Conservation (phyloP, 2,797 vertebrate species). For the Sardinella longiceps region DNA sequence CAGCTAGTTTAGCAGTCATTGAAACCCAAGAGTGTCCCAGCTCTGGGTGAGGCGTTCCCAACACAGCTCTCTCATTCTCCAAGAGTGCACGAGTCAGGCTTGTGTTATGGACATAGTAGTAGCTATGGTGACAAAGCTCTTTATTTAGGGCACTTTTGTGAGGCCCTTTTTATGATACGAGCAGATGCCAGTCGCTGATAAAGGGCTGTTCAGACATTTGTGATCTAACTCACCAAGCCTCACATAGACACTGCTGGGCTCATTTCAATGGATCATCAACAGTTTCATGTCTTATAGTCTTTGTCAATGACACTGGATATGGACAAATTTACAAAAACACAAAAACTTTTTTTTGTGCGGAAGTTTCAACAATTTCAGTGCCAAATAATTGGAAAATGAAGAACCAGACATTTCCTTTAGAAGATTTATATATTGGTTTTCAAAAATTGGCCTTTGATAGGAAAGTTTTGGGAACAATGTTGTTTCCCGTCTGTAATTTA, state of each 20-base stretch:
- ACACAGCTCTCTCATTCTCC: conserved; percentile 33
- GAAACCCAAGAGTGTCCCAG: not conserved
- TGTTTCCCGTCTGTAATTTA: not conserved
- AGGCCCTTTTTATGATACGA: not conserved
- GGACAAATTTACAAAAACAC: too few relatives aligned
- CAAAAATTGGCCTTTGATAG: not conserved
- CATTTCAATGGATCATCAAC: not conserved
- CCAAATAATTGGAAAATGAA: conserved; percentile 17
- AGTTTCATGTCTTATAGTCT: not conserved
- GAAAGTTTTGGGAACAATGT: not conserved
- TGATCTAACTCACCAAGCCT: not conserved
- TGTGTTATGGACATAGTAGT: conserved; percentile 47
- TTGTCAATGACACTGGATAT: not conserved
- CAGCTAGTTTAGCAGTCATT: not conserved
- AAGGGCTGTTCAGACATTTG: not conserved
- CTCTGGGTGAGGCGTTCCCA: not conserved
- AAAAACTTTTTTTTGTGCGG: not conserved
- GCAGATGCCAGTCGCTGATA: conserved; percentile 4
- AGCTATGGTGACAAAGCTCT: conserved; percentile 51
- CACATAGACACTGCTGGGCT: not conserved
- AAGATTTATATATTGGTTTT: not conserved
- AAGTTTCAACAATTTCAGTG: not conserved
- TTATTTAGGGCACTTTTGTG: conserved; percentile 44
- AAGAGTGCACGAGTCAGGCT: conserved; percentile 48
- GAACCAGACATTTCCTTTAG: not conserved